Conservation (phyloP, 2,113 vertebrate species). For the Pyxicephalus adspersus region DNA sequence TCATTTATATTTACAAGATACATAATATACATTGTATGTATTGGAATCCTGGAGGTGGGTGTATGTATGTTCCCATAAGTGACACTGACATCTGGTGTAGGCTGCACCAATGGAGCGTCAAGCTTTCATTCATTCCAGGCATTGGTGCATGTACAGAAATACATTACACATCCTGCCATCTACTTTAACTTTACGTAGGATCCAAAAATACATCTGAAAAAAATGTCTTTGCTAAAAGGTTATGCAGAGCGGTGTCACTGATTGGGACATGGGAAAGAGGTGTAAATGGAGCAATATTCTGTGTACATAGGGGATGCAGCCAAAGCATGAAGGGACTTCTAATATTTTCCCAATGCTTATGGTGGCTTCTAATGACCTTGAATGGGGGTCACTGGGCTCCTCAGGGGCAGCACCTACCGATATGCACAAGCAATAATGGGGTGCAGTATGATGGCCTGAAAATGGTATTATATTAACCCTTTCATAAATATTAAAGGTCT, state of each 20-base stretch:
- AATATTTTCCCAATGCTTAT: too few species aligned
- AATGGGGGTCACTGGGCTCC: too few species aligned
- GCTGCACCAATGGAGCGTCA: background rate
- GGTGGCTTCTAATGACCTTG: too few species aligned
- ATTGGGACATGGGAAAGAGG: too few species aligned
- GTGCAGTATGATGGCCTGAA: too few species aligned
- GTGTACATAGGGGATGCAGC: too few species aligned
- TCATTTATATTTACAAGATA: background rate
- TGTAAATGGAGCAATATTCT: too few species aligned
- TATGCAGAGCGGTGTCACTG: background rate
- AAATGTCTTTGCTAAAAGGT: background rate
- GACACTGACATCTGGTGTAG: slow-evolving; percentile 22
- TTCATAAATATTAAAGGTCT: too few species aligned
- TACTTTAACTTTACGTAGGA: slow-evolving; percentile 26
- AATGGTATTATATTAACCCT: too few species aligned
- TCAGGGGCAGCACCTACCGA: too few species aligned
- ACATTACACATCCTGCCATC: slow-evolving; percentile 10
- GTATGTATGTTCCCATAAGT: background rate
- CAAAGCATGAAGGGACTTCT: too few species aligned
- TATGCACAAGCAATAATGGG: too few species aligned
- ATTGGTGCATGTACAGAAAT: slow-evolving; percentile 29
- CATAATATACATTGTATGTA: background rate
- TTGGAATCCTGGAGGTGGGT: background rate
- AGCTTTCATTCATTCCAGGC: slow-evolving; percentile 22
- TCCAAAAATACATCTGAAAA: slow-evolving; percentile 23